Evolutionary conservation across 2,113 vertebrate genomes (phyloP), one percentile per base, ranked within the genome.

Genomic region (Leptocoma aspasia): DNA sequence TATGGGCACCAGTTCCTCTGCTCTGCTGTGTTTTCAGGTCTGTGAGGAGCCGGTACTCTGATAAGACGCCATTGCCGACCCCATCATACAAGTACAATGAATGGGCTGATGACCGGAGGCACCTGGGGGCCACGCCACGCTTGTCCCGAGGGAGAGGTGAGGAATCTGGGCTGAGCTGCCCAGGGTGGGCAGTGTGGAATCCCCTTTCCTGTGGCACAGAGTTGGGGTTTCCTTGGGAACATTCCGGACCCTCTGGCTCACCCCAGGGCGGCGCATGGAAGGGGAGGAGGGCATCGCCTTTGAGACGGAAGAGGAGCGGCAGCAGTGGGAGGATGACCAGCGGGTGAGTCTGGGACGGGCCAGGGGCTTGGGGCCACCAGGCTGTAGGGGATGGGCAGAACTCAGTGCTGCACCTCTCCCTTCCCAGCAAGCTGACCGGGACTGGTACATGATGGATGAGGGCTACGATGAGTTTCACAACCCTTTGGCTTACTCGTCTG

Each of bases 391-490:
- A 5, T 26, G 1, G 3, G 5, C 2, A 8, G 35, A 53, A 54
- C 64, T 96, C 33, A 96, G 39, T 7, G 13, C 66, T 20, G 8
- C 23, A 8, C 11, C 15, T 72, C 19, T 91, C 13, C 30, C 11
- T 45, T 89, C 35, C 39, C 95, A 99, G 99, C 99, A 99, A 99
- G 99, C 99, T 3, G 99, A 99, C 97, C 97, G 99, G 91, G 99
- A 99, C 63, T 99, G 99, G 99, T 99, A 99, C 97, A 99, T 99
- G 99, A 99, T 99, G 99, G 99, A 99, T 2, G 99, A 99, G 93
- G 99, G 99, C 27, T 99, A 98, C 0, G 99, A 99, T 1, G 99
- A 99, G 97, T 99, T 99, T 96, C 99, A 99, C 97, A 99, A 99
- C 76, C 99, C 99, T 8, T 95, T 99, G 96, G 99, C 99, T 19